phyloP scores from a whole-genome alignment of 37 sponge, comb jelly and placozoan species.

The Axinella damicornis region DNA sequence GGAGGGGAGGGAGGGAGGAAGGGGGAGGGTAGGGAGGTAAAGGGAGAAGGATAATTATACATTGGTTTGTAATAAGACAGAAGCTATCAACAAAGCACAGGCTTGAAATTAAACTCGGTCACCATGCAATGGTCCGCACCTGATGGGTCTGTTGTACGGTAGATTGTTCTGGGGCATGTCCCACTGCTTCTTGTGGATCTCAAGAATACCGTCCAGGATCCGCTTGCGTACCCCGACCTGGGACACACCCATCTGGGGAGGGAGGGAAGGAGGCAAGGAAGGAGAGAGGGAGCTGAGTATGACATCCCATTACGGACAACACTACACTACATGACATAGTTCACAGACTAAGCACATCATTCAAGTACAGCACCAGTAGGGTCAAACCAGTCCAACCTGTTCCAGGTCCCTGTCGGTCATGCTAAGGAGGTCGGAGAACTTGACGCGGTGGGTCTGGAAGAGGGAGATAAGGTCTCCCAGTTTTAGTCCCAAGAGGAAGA shows the following conservation, averaged over 20 bases:
- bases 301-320: no score
- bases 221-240: slow-evolving; percentile 67
- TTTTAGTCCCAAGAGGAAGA: slow-evolving; percentile 71
- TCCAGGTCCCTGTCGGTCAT: slow-evolving; percentile 70
- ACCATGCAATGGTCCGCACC: no score
- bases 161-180: slow-evolving; percentile 48
- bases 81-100: background rate
- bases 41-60: background rate
- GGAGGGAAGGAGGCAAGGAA: no score
- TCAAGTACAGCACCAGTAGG: no score
- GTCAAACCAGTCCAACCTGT: no score
- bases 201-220: slow-evolving; percentile 49
- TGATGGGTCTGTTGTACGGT: slow-evolving; percentile 4
- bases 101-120: background rate
- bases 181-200: slow-evolving; percentile 71
- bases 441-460: slow-evolving; percentile 56
- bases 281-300: no score
- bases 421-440: slow-evolving; percentile 61
- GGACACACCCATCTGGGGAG: slow-evolving; percentile 46
- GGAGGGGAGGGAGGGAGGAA: background rate
- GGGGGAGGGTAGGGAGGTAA: background rate
- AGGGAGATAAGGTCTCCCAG: slow-evolving; percentile 61
- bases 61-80: no score
- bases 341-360: no score
- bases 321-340: no score